Conservation (phyloP, 2,797 vertebrate species). For the Protonibea diacanthus region DNA sequence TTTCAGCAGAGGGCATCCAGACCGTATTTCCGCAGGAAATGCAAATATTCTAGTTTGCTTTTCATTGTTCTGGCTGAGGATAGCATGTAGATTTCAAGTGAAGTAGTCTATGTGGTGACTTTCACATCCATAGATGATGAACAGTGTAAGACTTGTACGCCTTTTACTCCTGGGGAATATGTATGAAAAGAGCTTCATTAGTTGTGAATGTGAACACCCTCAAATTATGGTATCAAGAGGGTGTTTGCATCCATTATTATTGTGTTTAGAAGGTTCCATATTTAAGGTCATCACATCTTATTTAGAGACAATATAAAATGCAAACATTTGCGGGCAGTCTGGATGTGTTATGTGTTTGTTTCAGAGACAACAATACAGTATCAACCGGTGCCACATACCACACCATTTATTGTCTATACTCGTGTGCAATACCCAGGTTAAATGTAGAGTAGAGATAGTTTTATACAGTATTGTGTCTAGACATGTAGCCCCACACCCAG, state of each 20-base stretch:
- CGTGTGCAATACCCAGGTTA: conserved; percentile 17
- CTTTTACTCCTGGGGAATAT: not conserved
- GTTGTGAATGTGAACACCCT: not conserved
- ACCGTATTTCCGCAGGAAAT: no score
- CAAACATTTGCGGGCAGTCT: not conserved
- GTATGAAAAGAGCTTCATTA: not conserved
- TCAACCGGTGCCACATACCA: conserved; percentile 10
- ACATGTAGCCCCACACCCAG: conserved; percentile 39
- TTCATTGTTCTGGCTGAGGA: not conserved
- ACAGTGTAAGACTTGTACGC: not conserved
- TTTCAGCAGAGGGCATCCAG: no score
- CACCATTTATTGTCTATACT: conserved; percentile 15
- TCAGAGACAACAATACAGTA: conserved; percentile 4
- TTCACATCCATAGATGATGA: not conserved
- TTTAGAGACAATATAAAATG: not conserved
- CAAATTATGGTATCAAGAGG: not conserved
- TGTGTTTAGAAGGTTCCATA: not conserved
- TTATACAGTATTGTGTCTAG: conserved; percentile 43
- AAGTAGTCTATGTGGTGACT: not conserved
- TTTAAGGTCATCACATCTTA: not conserved
- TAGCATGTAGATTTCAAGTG: not conserved
- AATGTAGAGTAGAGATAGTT: conserved; percentile 41
- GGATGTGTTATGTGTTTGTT: not conserved
- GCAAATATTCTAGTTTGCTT: not conserved
- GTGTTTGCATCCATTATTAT: not conserved